Percentiles rank a stretch among this genome's conserved stretches.
Evolutionary conservation across 2,888 invertebrate genomes (phyloP).

Genomic region (Oeneis ivallda): DNA sequence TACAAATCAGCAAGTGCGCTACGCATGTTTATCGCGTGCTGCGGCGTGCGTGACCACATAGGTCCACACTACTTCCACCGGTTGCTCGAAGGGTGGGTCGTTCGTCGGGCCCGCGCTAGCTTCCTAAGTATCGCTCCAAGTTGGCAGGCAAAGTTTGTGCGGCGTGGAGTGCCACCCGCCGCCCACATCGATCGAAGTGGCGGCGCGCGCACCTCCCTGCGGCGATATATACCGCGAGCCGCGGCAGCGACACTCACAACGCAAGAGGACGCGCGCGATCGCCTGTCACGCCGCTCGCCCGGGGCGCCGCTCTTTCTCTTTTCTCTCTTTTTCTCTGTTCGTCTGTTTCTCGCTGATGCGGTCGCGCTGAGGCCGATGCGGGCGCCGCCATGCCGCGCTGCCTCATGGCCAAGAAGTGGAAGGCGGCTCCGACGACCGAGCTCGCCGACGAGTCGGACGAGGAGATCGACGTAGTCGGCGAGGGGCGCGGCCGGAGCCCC

Average conservation of each 20-base stretch:
- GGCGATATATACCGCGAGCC: conserved; percentile 74
- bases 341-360: conserved; percentile 79
- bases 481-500: conserved; percentile 83
- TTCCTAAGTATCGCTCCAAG: conserved; percentile 65
- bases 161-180: conserved; percentile 54
- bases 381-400: conserved; percentile 93
- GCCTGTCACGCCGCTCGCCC: conserved; percentile 75
- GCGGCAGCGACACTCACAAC: conserved; percentile 75
- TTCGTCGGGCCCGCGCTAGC: conserved; percentile 38
- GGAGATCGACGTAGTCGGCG: conserved; percentile 94
- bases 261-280: conserved; percentile 81
- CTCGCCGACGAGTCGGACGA: conserved; percentile 86
- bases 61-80: conserved; percentile 57
- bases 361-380: conserved; percentile 80
- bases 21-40: not conserved
- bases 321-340: conserved; percentile 79
- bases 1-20: not conserved
- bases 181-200: conserved; percentile 68
- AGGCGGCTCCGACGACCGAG: conserved; percentile 84
- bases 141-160: conserved; percentile 68
- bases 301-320: conserved; percentile 80
- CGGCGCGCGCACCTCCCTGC: conserved; percentile 71
- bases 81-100: conserved; percentile 58
- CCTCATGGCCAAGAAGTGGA: conserved; percentile 98
- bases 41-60: conserved; percentile 43